Conservation (phyloP, 1,140 invertebrate genomes). For the Orius insidiosus region DNA sequence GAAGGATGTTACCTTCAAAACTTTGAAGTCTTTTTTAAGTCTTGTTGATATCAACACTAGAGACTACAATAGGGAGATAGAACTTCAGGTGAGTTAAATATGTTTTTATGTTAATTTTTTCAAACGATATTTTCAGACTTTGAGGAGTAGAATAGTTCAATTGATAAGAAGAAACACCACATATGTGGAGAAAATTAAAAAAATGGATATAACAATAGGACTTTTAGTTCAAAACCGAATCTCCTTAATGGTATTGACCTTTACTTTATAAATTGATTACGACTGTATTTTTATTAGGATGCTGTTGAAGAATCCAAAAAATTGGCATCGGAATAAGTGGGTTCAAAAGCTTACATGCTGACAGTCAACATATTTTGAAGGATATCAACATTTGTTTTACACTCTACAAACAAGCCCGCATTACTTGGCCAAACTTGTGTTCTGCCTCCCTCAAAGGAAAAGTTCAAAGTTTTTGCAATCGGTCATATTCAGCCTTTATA, state of each 20-base stretch:
- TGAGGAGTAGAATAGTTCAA: constrained; percentile 56
- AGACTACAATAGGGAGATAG: constrained; percentile 51
- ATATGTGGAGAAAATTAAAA: constrained; percentile 53
- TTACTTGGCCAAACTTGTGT: constrained; percentile 59
- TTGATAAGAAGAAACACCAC: constrained; percentile 58
- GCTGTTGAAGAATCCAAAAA: background rate
- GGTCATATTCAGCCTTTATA: constrained; percentile 58
- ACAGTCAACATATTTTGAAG: constrained; percentile 47
- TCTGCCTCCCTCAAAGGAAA: constrained; percentile 52
- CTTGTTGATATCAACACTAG: constrained; percentile 52
- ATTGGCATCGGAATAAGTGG: constrained; percentile 27
- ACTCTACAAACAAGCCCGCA: constrained; percentile 57
- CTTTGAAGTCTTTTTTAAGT: constrained; percentile 55
- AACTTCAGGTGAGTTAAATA: constrained; percentile 33
- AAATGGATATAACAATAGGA: constrained; percentile 70
- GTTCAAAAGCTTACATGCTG: constrained; percentile 53
- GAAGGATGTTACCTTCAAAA: constrained; percentile 45
- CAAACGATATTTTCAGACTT: constrained; percentile 28
- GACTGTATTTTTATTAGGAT: background rate
- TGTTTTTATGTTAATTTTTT: constrained; percentile 1
- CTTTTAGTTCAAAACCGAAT: constrained; percentile 67
- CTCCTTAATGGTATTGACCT: constrained; percentile 28
- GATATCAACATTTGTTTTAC: constrained; percentile 69
- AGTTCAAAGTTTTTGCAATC: constrained; percentile 60
- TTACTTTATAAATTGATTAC: background rate